Base-by-base conservation (phyloP, 2,113 vertebrate genomes). In the Lepus timidus region DNA sequence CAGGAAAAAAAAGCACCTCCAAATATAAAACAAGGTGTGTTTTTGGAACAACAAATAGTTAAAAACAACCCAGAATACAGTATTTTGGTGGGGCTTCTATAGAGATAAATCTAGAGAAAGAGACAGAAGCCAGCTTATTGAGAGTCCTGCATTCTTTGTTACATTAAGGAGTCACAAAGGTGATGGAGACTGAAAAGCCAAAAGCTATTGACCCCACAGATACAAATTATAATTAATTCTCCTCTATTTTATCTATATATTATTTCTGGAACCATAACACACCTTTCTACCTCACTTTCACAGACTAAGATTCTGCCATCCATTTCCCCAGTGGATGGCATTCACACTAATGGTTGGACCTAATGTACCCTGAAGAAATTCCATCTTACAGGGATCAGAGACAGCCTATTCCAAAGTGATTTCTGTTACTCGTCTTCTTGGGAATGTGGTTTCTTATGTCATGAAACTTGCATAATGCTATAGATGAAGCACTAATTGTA, bases 301-400 rank as follows among this genome's bases (percentile, higher is more conserved):
- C 39, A 33, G 61, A 3, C 64, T 90, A 83, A 67, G 90, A 79
- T 89, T 76, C 76, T 64, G 8, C 64, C 88, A 67, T 75, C 74
- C 16, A 64, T 95, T 51, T 93, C 39, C 82, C 74, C 82, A 80
- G 0, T 36, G 83, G 81, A 70, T 52, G 85, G 78, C 6, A 14
- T 74, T 93, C 78, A 79, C 58, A 64, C 19, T 64, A 51, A 67
- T 88, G 82, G 88, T 9, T 29, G 55, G 70, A 75, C 82, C 82
- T 96, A 92, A 94, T 65, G 92, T 92, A 73, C 84, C 85, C 91
- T 87, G 79, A 93, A 90, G 85, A 88, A 85, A 73, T 74, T 44
- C 44, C 78, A 92, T 78, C 86, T 88, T 88, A 49, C 44, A 62
- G 86, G 91, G 90, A 67, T 76, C 85, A 78, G 82, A 93, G 61